A percentile compares a stretch with the other conserved stretches of the same genome.
These are phyloP conservation scores for Troilus luridus DNA, from an alignment of 2,888 invertebrate genomes.

Conservation along the genomic window DNA sequence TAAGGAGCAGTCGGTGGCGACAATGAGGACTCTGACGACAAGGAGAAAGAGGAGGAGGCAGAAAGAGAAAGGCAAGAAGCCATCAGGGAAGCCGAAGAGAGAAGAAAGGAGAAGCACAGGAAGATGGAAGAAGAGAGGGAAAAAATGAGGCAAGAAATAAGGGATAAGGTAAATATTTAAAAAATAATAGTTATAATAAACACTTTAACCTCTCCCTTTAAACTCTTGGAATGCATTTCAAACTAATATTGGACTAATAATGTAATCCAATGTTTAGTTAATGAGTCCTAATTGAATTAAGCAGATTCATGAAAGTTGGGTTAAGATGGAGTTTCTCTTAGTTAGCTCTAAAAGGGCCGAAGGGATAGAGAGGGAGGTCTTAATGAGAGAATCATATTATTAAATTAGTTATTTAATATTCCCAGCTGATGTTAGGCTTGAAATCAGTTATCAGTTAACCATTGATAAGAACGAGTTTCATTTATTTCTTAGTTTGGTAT, in stretches of 20 bases:
- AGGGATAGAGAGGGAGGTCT: too few relatives aligned
- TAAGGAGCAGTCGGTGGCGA: constrained; percentile 88
- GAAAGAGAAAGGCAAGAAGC: constrained; percentile 98
- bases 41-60: constrained; percentile 98
- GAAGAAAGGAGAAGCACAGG: constrained; percentile 98
- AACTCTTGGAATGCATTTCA: neutral
- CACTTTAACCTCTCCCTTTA: neutral
- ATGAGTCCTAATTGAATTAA: neutral
- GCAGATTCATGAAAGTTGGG: neutral
- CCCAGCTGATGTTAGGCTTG: neutral
- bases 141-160: constrained; percentile 98
- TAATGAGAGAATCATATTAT: neutral
- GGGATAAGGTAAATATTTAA: constrained; percentile 89
- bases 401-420: neutral
- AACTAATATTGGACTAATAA: neutral
- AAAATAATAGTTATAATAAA: neutral
- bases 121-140: constrained; percentile 99
- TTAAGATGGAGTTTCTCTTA: neutral
- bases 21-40: constrained; percentile 93
- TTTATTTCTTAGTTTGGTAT: too few relatives aligned
- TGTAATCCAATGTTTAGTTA: neutral
- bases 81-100: constrained; percentile 96
- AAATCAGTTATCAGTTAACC: too few relatives aligned
- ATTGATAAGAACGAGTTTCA: too few relatives aligned
- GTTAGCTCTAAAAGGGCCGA: neutral